Base-by-base conservation (phyloP, 2,888 invertebrate species). In the Mesorhabditis belari region DNA sequence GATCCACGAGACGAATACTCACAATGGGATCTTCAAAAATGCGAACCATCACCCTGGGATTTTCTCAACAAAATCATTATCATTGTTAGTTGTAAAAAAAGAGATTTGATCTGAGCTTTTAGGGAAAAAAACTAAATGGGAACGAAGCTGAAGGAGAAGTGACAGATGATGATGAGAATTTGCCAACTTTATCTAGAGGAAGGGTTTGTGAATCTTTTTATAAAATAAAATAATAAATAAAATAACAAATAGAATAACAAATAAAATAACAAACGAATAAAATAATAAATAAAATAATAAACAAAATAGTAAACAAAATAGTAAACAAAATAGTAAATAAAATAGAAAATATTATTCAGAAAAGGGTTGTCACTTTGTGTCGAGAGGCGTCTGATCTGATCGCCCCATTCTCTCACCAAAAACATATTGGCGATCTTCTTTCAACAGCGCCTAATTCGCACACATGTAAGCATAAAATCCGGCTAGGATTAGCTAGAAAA, bases 131-230 rank as follows among this genome's bases (percentile, higher is more conserved):
- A 21, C 29, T 67, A 12, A 21, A 26, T 1, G 53, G 63, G 21
- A 25, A 35, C 2, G 64, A 55, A 21, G 29, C 49, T 35, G 81
- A 81, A 51, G 85, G 84, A 2, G 85, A 85, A 51, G 85, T 85
- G 4, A 83, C 84, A 2, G 85, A 85, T 65, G 85, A 85, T 72
- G 85, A 85, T 72, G 85, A 86, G 66, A 82, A 83, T n/a, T 79
- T 81, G 26, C 83, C 83, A 54, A 64, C 55, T 49, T 61, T 59
- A 44, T 55, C 60, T 2, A 27, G 53, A 29, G 23, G 60, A 27
- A 61, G 58, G 25, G 60, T 55, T 3, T 50, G 49, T n/a, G n/a
- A n/a, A n/a, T n/a, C n/a, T n/a, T n/a, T n/a, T n/a, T n/a, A n/a
- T n/a, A n/a, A n/a, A n/a, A n/a, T n/a, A n/a, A n/a, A n/a, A n/a